Evolutionary conservation across 2,888 invertebrate species (phyloP).

Genomic region (Synergus umbraculus): DNA sequence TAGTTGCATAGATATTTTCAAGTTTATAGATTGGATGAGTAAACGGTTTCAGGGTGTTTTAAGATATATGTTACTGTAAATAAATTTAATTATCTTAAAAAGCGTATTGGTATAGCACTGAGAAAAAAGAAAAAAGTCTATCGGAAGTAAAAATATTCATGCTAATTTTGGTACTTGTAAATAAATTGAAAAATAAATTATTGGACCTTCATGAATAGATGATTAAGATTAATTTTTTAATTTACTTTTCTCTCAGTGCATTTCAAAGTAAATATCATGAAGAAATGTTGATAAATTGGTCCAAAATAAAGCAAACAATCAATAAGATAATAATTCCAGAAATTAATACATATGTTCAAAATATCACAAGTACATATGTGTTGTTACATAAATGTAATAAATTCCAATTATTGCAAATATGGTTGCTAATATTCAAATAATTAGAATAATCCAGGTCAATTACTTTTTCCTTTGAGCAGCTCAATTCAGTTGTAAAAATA

Average conservation of each 20-base stretch:
- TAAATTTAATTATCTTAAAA: background rate
- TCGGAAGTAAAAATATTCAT: background rate
- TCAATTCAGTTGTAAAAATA: too few species aligned
- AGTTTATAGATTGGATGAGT: background rate
- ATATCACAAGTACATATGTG: too few species aligned
- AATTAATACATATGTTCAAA: background rate
- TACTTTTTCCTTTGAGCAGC: too few species aligned
- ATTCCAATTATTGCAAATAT: too few species aligned
- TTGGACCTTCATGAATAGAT: background rate
- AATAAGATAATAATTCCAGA: conserved; percentile 7
- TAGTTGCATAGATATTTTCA: background rate
- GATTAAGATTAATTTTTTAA: background rate
- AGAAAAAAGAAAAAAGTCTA: background rate
- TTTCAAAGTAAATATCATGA: too few species aligned
- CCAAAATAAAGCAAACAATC: conserved; percentile 3
- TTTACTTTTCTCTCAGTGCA: background rate
- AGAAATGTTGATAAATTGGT: background rate
- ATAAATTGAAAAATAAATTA: background rate
- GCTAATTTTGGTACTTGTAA: background rate
- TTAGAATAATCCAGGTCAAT: too few species aligned
- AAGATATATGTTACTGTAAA: conserved; percentile 27
- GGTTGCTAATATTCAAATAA: too few species aligned
- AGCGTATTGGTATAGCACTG: background rate
- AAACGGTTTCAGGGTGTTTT: conserved; percentile 11
- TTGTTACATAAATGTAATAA: too few species aligned